Evolutionary conservation across 2,797 vertebrate species (phyloP), one percentile per base, ranked within the genome.

Genomic region (Harpagifer antarcticus): DNA sequence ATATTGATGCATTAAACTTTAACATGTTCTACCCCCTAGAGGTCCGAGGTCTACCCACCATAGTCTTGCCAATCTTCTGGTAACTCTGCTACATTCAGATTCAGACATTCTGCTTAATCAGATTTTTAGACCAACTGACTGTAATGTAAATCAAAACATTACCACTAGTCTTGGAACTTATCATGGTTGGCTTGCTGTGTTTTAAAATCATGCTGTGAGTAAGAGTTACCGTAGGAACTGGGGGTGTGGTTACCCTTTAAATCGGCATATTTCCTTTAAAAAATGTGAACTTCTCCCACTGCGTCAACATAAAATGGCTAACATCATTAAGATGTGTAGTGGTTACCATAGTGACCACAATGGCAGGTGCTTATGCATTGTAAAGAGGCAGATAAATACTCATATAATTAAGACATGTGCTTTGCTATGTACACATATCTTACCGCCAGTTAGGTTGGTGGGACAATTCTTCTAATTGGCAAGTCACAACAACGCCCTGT

Each of bases 331-430:
- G 52, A 33, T 40, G 19, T 31, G 44, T 57, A 33, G n/a, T 33
- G 49, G 65, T 73, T 74, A 33, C 50, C 44, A 47, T 47, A 56
- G 19, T 23, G 7, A 73, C 56, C 10, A 9, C 31, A 65, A 68
- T 59, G 54, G 16, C 16, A 48, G 31, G 14, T 54, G 20, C 50
- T 44, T 58, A 19, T 52, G 56, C 44, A 55, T 65, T 65, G 15
- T 19, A 11, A 43, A 64, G 40, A 45, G 3, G 16, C 27, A 17
- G 47, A 64, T 58, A 4, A 2, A 55, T 50, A 42, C n/a, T 6
- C 16, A 7, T 42, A 16, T 40, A 14, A 58, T 47, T 19, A 5
- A 27, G 42, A 55, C 16, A 31, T 47, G 55, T 45, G 40, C 27
- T 60, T 27, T 40, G 23, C 20, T 31, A 16, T 31, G 10, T 56